Evolutionary conservation across 2,888 invertebrate species (phyloP).

Genomic region (Protophormia terraenovae): DNA sequence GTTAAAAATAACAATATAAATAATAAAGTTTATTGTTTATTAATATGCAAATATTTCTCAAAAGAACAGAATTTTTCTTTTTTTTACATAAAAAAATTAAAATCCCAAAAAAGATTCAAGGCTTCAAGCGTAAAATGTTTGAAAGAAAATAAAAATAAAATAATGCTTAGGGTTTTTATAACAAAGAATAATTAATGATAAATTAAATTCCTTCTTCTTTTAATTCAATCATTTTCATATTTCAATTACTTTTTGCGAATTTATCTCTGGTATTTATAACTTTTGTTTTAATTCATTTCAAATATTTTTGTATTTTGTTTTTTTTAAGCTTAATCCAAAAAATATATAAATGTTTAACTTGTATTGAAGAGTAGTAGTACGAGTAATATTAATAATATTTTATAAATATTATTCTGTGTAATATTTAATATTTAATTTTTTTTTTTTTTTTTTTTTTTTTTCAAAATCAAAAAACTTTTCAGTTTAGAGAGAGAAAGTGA

Average conservation of each 20-base stretch:
- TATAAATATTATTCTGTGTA: slow-evolving; percentile 58
- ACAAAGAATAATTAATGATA: slow-evolving; percentile 32
- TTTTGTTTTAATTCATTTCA: slow-evolving; percentile 54
- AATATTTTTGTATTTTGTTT: slow-evolving; percentile 29
- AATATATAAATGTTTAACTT: slow-evolving; percentile 45
- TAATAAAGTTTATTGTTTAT: background rate
- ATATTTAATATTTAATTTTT: slow-evolving; percentile 14
- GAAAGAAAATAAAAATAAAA: slow-evolving; percentile 30
- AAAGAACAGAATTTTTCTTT: slow-evolving; percentile 6
- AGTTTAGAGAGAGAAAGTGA: slow-evolving; percentile 25
- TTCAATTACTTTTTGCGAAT: slow-evolving; percentile 41
- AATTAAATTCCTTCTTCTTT: slow-evolving; percentile 38
- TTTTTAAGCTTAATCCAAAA: slow-evolving; percentile 69
- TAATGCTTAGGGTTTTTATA: slow-evolving; percentile 23
- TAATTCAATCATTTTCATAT: slow-evolving; percentile 46
- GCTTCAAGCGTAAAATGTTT: slow-evolving; percentile 51
- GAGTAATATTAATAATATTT: slow-evolving; percentile 60
- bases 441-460: slow-evolving; percentile 28
- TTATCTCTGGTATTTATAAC: slow-evolving; percentile 37
- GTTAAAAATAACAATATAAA: slow-evolving; percentile 32
- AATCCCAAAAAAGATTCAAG: slow-evolving; percentile 36
- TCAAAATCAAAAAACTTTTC: slow-evolving; percentile 37
- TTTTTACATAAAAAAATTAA: slow-evolving; percentile 48
- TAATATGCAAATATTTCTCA: slow-evolving; percentile 28
- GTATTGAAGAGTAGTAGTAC: slow-evolving; percentile 57